Evolutionary conservation across 2,888 invertebrate species (phyloP), one percentile per base, ranked within the genome.

Genomic region (Amphipoea oculea): DNA sequence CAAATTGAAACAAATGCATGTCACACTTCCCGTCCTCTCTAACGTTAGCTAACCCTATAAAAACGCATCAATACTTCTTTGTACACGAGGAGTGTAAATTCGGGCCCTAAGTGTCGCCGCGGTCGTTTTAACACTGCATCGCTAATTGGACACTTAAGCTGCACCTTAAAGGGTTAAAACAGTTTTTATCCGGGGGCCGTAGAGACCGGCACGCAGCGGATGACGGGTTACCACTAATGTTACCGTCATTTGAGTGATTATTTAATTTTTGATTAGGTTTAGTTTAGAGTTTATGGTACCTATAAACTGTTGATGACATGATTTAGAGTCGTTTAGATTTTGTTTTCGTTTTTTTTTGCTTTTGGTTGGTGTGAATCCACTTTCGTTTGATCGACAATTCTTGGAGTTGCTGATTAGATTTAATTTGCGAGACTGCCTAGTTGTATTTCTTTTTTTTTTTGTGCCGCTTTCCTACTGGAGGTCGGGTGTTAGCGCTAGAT

Each of bases 111-210:
- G 94, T 96, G 96, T 96, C 96, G 94, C 95, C 95, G 94, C 94
- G 91, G 94, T 95, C 95, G 94, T 96, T 96, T 96, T 97, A 94
- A 96, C 96, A 96, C 96, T 94, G 91, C 93, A 92, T 88, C 92
- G 96, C 96, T 97, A 97, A 97, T 97, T 96, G 96, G 94, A 94
- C 96, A 95, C 96, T 96, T 96, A 96, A 94, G 94, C 92, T 89
- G 87, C 90, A 93, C 88, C 90, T 91, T 92, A 92, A 90, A 93
- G 94, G 94, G 93, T 93, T 95, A 94, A 95, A 94, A 93, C 93
- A 92, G 93, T 94, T 96, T 95, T 96, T 96, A 96, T 96, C 96
- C 96, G 92, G 87, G 86, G 91, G 83, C 89, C 91, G 83, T 76
- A 87, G 91, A 76, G 92, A 85, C 91, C 90, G 94, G 93, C 96